These are phyloP conservation scores for Mythimna ferrago DNA, from an alignment of 2,888 invertebrate genomes.

Conservation along the genomic window DNA sequence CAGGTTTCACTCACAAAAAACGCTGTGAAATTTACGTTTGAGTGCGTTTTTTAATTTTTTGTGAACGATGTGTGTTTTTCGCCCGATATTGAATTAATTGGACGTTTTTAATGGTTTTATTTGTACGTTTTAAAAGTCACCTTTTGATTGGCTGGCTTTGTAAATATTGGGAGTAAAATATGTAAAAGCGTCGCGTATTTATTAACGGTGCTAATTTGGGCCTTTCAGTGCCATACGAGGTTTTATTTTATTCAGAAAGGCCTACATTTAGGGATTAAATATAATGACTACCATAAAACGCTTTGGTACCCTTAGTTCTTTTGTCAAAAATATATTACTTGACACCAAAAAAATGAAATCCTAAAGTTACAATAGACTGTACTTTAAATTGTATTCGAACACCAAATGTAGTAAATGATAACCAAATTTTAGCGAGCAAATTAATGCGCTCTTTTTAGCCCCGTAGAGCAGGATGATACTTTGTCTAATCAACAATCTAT, in stretches of 20 bases:
- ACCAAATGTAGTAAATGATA: too few species aligned
- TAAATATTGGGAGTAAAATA: constrained; percentile 15
- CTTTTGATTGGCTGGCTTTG: constrained; percentile 32
- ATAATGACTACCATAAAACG: too few species aligned
- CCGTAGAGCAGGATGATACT: too few species aligned
- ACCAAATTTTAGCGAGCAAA: too few species aligned
- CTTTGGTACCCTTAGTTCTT: too few species aligned
- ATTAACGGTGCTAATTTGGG: neutral
- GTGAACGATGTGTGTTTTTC: constrained; percentile 1
- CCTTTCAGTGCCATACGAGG: neutral
- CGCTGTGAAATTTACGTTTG: constrained; percentile 1
- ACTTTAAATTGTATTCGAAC: too few species aligned
- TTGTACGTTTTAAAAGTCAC: neutral
- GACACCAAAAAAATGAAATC: too few species aligned
- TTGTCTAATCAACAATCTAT: too few species aligned
- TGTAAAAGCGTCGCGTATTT: neutral
- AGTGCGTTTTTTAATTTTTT: neutral
- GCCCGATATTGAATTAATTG: constrained; percentile 32
- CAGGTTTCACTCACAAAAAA: constrained; percentile 10
- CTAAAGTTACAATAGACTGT: too few species aligned
- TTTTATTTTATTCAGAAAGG: constrained; percentile 8
- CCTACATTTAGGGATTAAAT: too few species aligned
- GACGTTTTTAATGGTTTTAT: constrained; percentile 25
- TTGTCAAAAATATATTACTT: too few species aligned
- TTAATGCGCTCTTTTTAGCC: too few species aligned